phyloP scores from a whole-genome alignment of 2,113 vertebrate species.

The Lagenorhynchus albirostris region DNA sequence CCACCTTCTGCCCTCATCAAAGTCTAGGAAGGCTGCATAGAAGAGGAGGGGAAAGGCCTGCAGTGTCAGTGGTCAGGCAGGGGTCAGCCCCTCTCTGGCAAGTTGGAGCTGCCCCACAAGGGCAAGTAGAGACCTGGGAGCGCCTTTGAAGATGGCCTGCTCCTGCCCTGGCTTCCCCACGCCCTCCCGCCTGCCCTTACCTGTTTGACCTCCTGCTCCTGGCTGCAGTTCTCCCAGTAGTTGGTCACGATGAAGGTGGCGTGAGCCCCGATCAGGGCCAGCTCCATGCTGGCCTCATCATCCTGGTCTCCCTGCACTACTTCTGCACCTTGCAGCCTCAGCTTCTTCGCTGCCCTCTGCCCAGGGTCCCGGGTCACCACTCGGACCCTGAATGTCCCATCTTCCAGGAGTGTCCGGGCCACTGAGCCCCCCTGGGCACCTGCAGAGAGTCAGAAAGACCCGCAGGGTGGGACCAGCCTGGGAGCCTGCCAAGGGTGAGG shows the following conservation, averaged over 20 bases:
- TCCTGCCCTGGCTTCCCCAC: not conserved
- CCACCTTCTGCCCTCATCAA: not conserved
- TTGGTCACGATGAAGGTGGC: slow-evolving; percentile 80
- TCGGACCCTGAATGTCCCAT: slow-evolving; percentile 75
- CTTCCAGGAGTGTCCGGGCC: slow-evolving; percentile 75
- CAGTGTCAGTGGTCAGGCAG: not conserved
- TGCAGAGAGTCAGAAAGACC: not conserved
- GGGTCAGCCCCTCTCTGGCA: not conserved
- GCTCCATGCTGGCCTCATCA: slow-evolving; percentile 70
- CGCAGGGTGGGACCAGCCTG: not conserved
- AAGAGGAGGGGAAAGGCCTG: not conserved
- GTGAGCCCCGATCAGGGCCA: slow-evolving; percentile 63
- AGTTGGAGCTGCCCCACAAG: not conserved
- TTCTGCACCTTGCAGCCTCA: slow-evolving; percentile 75
- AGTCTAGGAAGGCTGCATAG: not conserved
- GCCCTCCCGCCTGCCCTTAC: slow-evolving; percentile 26
- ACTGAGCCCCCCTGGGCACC: slow-evolving; percentile 78
- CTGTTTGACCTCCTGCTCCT: slow-evolving; percentile 78
- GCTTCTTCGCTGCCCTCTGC: slow-evolving; percentile 60
- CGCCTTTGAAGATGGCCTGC: not conserved
- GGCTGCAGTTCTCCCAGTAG: slow-evolving; percentile 82
- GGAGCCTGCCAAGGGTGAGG: not conserved
- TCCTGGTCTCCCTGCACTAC: slow-evolving; percentile 77
- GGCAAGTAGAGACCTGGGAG: not conserved
- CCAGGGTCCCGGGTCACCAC: slow-evolving; percentile 68